Evolutionary conservation across 2,113 vertebrate species (phyloP).

Genomic region (Cygnus buccinator): DNA sequence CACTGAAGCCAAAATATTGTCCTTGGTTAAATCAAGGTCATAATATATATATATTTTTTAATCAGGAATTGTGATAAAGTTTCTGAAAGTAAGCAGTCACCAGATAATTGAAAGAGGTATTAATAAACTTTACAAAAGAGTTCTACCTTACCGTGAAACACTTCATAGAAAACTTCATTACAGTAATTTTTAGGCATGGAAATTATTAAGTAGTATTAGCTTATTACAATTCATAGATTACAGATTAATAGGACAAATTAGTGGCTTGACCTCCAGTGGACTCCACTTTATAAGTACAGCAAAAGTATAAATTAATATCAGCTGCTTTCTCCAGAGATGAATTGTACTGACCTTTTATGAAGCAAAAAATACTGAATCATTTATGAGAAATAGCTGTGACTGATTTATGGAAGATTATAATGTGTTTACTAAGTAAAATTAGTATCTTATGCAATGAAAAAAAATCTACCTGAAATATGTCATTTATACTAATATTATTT

Average conservation of each 20-base stretch:
- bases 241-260: background rate
- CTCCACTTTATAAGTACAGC: background rate
- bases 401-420: background rate
- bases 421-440: background rate
- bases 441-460: background rate
- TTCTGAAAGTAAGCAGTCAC: background rate
- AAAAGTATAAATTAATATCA: background rate
- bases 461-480: background rate
- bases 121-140: background rate
- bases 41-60: background rate
- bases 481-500: background rate
- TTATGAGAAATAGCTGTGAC: background rate
- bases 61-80: background rate
- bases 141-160: background rate
- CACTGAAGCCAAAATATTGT: background rate
- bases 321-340: background rate
- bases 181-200: background rate
- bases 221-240: background rate
- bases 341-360: background rate
- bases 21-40: background rate
- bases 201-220: background rate
- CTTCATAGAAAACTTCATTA: background rate
- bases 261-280: background rate
- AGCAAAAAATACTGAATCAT: background rate
- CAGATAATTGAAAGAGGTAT: background rate